These are phyloP conservation scores for Steinernema feltiae DNA, from an alignment of 1,140 invertebrate species.

Conservation along the genomic window DNA sequence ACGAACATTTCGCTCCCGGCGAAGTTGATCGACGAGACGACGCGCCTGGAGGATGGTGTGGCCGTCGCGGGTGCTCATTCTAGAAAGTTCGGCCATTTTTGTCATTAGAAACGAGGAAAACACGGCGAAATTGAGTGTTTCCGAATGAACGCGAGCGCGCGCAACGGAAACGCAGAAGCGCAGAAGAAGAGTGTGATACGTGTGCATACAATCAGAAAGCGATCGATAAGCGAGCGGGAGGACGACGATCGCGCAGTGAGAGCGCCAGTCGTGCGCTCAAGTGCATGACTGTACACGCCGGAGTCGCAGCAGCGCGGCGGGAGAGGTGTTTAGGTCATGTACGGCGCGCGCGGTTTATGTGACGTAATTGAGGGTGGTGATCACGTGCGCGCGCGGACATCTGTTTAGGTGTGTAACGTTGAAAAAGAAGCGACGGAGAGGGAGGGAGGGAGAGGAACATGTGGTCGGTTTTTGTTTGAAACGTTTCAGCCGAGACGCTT, in stretches of 20 bases:
- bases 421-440: no score
- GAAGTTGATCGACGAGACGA: conserved; percentile 41
- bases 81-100: no score
- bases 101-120: no score
- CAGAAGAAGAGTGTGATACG: no score
- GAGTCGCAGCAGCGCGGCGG: background rate
- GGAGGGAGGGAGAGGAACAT: no score
- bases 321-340: background rate
- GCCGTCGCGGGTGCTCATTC: conserved; percentile 42
- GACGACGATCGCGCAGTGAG: background rate
- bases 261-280: background rate
- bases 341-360: background rate
- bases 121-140: no score
- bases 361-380: background rate
- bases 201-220: conserved; percentile 14
- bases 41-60: conserved; percentile 41
- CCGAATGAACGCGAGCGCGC: no score
- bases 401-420: background rate
- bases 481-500: no score
- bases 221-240: background rate
- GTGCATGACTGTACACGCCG: conserved; percentile 7
- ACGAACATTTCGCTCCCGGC: conserved; percentile 40
- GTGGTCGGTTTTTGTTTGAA: no score
- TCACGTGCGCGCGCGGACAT: no score
- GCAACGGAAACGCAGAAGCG: no score